Conservation (phyloP, 2,888 invertebrate species). For the Patella pellucida region DNA sequence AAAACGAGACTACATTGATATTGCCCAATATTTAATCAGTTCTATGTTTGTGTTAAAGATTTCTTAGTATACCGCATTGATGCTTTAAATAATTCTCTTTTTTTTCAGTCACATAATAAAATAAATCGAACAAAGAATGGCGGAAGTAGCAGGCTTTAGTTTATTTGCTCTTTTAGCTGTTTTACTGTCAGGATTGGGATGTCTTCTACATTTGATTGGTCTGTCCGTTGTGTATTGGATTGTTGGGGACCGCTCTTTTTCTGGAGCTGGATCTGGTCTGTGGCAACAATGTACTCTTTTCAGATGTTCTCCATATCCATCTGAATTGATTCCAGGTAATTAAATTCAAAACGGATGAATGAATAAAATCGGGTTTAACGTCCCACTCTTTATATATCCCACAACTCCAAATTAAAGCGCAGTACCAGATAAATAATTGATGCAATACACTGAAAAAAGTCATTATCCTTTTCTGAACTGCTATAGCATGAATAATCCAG, state of each 20-base stretch:
- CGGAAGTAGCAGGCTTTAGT: not conserved
- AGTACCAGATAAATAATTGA: not conserved
- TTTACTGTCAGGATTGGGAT: not conserved
- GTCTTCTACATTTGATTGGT: not conserved
- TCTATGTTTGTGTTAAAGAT: no score
- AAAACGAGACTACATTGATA: no score
- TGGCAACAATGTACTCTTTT: not conserved
- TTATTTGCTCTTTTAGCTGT: not conserved
- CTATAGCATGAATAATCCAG: no score
- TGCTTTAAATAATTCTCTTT: no score
- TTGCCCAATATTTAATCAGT: no score
- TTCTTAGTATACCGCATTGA: no score
- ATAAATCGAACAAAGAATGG: not conserved
- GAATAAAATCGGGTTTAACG: not conserved
- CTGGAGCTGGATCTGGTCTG: not conserved
- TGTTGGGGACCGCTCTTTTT: not conserved
- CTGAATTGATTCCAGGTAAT: not conserved
- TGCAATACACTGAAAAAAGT: no score
- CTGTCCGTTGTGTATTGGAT: not conserved
- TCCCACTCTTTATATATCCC: not conserved
- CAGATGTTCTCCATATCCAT: not conserved
- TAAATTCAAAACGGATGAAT: not conserved
- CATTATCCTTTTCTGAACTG: no score
- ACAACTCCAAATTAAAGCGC: no score
- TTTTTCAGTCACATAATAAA: no score